Evolutionary conservation across 2,797 vertebrate genomes (phyloP).

Genomic region (Melanotaenia trifasciata): DNA sequence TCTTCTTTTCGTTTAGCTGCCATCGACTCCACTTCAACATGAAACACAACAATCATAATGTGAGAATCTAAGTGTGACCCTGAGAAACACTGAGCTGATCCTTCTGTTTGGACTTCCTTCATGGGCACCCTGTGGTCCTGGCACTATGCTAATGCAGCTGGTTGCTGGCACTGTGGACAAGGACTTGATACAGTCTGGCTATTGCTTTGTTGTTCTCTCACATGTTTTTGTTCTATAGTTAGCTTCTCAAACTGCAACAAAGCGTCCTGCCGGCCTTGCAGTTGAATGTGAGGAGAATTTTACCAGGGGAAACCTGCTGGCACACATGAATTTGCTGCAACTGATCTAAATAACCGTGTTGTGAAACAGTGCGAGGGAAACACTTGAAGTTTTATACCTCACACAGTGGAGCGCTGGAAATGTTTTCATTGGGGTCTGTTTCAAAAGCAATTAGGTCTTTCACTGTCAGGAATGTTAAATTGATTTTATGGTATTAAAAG

Average conservation of each 20-base stretch:
- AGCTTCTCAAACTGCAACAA: constrained; percentile 74
- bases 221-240: constrained; percentile 72
- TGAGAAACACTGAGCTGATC: constrained; percentile 59
- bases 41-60: constrained; percentile 45
- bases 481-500: constrained; percentile 34
- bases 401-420: constrained; percentile 59
- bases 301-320: constrained; percentile 67
- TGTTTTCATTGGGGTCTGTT: constrained; percentile 25
- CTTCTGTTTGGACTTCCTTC: constrained; percentile 68
- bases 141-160: constrained; percentile 75
- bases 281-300: constrained; percentile 64
- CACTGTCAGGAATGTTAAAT: constrained; percentile 26
- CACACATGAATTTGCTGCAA: constrained; percentile 57
- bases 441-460: constrained; percentile 30
- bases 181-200: constrained; percentile 79
- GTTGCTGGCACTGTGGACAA: constrained; percentile 72
- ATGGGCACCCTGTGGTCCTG: constrained; percentile 65
- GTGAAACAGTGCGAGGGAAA: constrained; percentile 54
- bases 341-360: constrained; percentile 65
- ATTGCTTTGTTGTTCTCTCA: constrained; percentile 72
- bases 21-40: constrained; percentile 41
- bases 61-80: constrained; percentile 57
- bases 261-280: constrained; percentile 68
- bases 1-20: constrained; percentile 28
- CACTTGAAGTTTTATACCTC: constrained; percentile 57